phyloP scores from a whole-genome alignment of 1,140 invertebrate genomes.

The Oedothorax gibbosus region DNA sequence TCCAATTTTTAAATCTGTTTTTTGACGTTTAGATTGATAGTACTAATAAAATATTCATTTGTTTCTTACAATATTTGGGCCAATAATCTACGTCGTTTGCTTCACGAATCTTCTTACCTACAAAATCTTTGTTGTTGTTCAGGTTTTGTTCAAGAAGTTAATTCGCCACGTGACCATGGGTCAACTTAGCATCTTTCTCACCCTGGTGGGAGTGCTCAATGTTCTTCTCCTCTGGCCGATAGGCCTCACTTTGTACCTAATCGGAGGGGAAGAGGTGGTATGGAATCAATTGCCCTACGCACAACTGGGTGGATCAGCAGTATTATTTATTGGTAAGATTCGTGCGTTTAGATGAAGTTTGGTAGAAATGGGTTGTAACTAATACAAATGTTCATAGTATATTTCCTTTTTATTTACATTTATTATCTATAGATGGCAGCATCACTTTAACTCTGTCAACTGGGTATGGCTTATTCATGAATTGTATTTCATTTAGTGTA shows the following conservation, averaged over 20 bases:
- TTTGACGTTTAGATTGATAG: too few relatives aligned
- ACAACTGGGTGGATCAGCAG: slow-evolving; percentile 56
- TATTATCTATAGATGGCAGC: too few relatives aligned
- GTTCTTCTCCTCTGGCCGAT: slow-evolving; percentile 87
- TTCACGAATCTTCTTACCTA: neutral
- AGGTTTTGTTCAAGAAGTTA: slow-evolving; percentile 91
- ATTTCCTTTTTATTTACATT: slow-evolving; percentile 3
- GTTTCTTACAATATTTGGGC: too few relatives aligned
- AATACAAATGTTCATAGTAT: neutral
- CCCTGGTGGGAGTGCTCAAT: slow-evolving; percentile 85
- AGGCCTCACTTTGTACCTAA: slow-evolving; percentile 84
- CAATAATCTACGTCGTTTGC: too few relatives aligned
- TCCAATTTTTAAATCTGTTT: too few relatives aligned
- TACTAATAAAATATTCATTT: too few relatives aligned
- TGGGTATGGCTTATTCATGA: neutral
- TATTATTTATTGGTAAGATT: slow-evolving; percentile 49
- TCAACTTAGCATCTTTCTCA: slow-evolving; percentile 88
- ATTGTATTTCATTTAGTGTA: too few relatives aligned
- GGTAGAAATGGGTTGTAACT: neutral
- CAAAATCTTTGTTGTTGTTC: slow-evolving; percentile 44
- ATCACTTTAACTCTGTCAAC: too few relatives aligned
- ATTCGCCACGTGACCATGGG: slow-evolving; percentile 89
- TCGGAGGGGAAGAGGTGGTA: slow-evolving; percentile 82
- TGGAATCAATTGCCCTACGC: slow-evolving; percentile 67
- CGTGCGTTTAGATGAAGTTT: neutral